Base-by-base conservation (phyloP, 2,888 invertebrate species). In the Troides oblongomaculatus region DNA sequence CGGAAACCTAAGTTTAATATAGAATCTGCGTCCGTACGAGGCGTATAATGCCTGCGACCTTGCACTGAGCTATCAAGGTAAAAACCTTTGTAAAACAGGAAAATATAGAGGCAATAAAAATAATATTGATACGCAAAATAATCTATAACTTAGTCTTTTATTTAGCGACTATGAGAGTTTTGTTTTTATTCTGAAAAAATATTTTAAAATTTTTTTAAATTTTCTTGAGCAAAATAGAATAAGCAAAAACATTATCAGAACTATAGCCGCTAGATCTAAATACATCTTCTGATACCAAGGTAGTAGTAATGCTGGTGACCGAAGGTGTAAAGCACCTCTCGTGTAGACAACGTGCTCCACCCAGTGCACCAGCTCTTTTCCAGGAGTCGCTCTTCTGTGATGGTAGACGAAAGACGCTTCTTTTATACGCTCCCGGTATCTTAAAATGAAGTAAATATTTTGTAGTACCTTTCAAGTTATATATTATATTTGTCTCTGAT, bases 331-430 rank as follows among this genome's bases (percentile, higher is more conserved):
- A 1, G 93, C 94, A 0, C 95, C 94, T 18, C 88, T 83, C 0
- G 94, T 94, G 71, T 90, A 83, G 0, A 93, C 93, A 5, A 95
- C 94, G 79, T 95, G 94, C 79, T 95, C 94, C 36, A 94, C 92
- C 95, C 95, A 95, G 86, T 94, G 95, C n/a, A 94, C 86, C 39
- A 95, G 92, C 23, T 93, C 94, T 21, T 93, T 93, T 63, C 94
- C 82, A 0, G 95, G 94, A 8, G 92, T 84, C 66, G 92, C 83
- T 0, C 93, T 94, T 0, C 95, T 90, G 63, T 86, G 78, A 70
- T 84, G 85, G 75, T 78, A 86, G 21, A 83, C 72, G 3, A 77
- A 74, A 0, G 87, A 86, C 0, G 84, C 69, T 46, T 83, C 79
- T 60, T 84, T 79, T 0, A 76, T 79, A 50, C 74, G 81, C 14